Conservation (phyloP, 2,113 vertebrate genomes). For the Eubucco bourcierii region DNA sequence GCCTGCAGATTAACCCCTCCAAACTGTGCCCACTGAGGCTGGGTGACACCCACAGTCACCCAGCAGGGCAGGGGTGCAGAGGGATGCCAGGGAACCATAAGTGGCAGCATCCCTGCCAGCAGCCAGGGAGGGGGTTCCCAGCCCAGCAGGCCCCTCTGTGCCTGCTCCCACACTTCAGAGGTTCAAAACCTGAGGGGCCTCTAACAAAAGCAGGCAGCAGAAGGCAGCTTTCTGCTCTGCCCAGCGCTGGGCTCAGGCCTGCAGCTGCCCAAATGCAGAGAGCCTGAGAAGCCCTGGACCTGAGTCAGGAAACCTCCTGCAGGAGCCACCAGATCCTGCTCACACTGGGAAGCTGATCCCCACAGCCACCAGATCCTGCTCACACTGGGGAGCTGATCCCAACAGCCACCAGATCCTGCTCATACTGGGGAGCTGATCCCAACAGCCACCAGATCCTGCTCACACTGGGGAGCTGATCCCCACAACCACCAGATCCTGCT, state of each 20-base stretch:
- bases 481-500: no score
- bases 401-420: no score
- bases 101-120: background rate
- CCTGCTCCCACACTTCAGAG: background rate
- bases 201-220: background rate
- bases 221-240: background rate
- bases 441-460: no score
- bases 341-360: no score
- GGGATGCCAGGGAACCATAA: background rate
- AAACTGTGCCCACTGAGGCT: accelerated
- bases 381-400: no score
- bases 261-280: background rate
- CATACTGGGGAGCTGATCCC: no score
- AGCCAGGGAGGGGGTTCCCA: background rate
- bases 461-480: no score
- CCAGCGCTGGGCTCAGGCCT: background rate
- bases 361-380: no score
- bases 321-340: no score
- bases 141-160: background rate
- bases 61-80: accelerated
- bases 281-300: background rate
- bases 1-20: background rate
- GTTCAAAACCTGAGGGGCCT: background rate
- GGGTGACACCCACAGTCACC: background rate
- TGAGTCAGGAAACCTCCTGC: background rate